Base-by-base conservation (phyloP, 2,888 invertebrate species). In the Drosophila anomalata region DNA sequence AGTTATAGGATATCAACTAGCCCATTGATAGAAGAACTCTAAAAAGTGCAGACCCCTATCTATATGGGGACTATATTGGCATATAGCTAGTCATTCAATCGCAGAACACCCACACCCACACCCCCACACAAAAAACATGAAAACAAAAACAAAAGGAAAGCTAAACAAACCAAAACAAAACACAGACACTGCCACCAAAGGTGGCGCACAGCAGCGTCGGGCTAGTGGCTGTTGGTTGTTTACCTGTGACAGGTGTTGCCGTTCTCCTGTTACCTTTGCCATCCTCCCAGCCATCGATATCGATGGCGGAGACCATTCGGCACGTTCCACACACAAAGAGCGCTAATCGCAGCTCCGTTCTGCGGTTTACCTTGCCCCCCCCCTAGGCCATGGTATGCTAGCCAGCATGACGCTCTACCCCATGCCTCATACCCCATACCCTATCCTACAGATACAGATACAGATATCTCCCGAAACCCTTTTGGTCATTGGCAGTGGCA, bases 401-500 rank as follows among this genome's bases (percentile, higher is more conserved):
- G 52, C 70, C 71, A 48, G 51, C 29, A 33, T 69, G 58, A 69
- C 70, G 69, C 66, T 67, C 46, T 51, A 52, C 24, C 42, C 17
- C 6, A 22, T 54, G 22, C 7, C 24, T n/a, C 11, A 8, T 33
- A 8, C 24, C 11, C 24, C 33, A 4, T 17, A 26, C n/a, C 14
- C 14, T 14, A 14, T 14, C 14, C 14, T 14, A 14, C 14, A 14
- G 14, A 26, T 17, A 47, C 20, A 42, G 11, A 17, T 41, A 14
- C n/a, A 12, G 2, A 9, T 11, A 1, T 20, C 20, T 20, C 0
- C 0, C 14, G 14, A 14, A 14, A 14, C 44, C 44, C n/a, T 11
- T 29, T 39, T 24, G 59, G 48, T 11, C 73, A 69, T 46, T 51
- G 69, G 54, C 73, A 44, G 54, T 63, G 69, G 36, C 74, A 70